These are phyloP conservation scores for Charadrius vociferus DNA, from an alignment of 2,113 vertebrate species.

Conservation along the genomic window DNA sequence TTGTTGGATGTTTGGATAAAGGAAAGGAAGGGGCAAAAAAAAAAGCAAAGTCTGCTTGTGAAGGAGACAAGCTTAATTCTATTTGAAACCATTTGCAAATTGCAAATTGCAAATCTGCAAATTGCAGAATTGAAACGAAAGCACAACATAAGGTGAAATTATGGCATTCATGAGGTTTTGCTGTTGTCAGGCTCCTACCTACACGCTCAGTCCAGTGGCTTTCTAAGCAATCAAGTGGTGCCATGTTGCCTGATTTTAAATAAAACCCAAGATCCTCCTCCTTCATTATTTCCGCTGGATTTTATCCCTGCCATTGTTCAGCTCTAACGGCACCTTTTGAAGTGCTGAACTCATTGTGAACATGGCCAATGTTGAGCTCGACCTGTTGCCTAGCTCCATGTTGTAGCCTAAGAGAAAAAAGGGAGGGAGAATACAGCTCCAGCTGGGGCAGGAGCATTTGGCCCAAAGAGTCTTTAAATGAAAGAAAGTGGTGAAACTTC, in stretches of 20 bases:
- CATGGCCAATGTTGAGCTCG: background rate
- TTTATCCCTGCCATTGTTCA: background rate
- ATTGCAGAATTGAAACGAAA: background rate
- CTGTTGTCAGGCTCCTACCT: background rate
- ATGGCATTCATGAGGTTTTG: background rate
- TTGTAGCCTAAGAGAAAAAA: background rate
- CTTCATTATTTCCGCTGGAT: background rate
- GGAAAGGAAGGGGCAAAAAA: background rate
- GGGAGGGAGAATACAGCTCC: background rate
- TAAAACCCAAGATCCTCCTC: background rate
- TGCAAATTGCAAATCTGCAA: too few relatives aligned
- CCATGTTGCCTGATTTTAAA: background rate
- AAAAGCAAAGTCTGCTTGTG: background rate
- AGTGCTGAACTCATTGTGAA: background rate
- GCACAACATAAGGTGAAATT: background rate
- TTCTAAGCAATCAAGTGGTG: background rate
- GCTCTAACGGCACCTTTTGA: background rate
- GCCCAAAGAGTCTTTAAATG: background rate
- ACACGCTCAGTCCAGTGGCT: background rate
- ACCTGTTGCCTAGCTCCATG: background rate
- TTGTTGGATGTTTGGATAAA: background rate
- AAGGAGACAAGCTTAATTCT: background rate
- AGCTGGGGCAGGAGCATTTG: background rate
- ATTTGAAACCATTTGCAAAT: background rate
- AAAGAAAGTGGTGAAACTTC: background rate